A percentile compares a stretch with the other conserved stretches of the same genome.
phyloP scores from a whole-genome alignment of 2,113 vertebrate genomes.

The Ellobius talpinus region DNA sequence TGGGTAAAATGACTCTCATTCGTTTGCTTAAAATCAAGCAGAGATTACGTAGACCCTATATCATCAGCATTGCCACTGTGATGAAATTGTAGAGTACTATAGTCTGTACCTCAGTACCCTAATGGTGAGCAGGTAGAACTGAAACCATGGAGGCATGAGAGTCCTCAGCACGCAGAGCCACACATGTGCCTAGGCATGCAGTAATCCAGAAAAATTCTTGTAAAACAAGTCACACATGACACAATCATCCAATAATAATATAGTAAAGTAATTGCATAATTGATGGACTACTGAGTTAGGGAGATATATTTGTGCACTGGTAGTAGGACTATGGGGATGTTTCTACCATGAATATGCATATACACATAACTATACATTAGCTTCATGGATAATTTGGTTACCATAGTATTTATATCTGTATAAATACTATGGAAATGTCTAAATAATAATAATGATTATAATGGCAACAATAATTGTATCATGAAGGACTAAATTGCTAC shows the following conservation, averaged over 20 bases:
- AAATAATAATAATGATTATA: neutral
- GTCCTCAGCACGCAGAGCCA: neutral
- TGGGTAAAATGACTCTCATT: neutral
- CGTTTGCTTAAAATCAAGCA: slow-evolving; percentile 24
- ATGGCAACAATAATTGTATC: neutral
- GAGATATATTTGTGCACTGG: neutral
- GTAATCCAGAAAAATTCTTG: neutral
- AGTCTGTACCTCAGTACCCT: neutral
- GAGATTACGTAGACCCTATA: neutral
- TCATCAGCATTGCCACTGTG: neutral
- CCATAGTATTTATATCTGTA: neutral
- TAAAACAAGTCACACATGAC: neutral
- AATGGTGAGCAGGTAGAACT: neutral
- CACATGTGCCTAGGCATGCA: neutral
- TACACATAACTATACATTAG: neutral
- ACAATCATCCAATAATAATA: neutral
- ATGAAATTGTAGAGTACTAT: neutral
- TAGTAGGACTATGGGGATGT: neutral
- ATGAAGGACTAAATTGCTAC: neutral
- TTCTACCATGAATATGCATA: neutral
- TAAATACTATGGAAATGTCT: slow-evolving; percentile 1
- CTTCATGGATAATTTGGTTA: neutral
- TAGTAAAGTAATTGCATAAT: slow-evolving; percentile 15
- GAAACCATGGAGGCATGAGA: neutral
- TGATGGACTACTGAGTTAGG: neutral